phyloP scores from a whole-genome alignment of 2,888 invertebrate species.

The Neelides folsomi region DNA sequence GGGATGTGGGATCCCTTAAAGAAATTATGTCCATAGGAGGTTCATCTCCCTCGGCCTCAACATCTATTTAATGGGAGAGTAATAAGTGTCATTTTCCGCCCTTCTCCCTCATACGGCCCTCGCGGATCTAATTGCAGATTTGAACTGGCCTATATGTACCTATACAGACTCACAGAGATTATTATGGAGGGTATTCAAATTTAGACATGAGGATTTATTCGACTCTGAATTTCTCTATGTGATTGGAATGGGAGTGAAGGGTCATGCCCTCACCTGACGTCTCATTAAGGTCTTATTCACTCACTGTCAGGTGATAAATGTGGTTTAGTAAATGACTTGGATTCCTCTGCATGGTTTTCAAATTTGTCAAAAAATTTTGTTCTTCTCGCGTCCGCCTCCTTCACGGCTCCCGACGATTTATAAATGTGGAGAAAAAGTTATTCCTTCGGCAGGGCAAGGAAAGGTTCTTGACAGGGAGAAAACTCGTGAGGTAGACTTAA shows the following conservation, averaged over 20 bases:
- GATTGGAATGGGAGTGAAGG: background rate
- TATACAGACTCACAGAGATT: background rate
- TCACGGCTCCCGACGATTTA: background rate
- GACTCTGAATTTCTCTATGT: constrained; percentile 1
- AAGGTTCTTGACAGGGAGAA: no score
- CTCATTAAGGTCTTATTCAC: constrained; percentile 14
- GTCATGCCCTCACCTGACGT: constrained; percentile 7
- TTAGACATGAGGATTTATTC: no score
- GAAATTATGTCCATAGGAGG: no score
- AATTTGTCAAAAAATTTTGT: constrained; percentile 18
- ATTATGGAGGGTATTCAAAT: background rate
- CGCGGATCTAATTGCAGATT: no score
- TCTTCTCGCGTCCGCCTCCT: constrained; percentile 5
- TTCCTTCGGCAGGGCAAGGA: no score
- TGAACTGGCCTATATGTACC: constrained; percentile 4
- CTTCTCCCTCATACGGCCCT: no score
- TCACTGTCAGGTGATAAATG: constrained; percentile 18
- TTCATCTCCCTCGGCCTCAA: no score
- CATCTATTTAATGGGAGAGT: no score
- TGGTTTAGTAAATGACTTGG: constrained; percentile 15
- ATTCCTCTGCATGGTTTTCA: constrained; percentile 21
- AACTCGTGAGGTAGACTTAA: no score
- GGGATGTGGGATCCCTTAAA: no score
- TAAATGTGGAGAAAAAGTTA: background rate
- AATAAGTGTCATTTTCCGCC: no score